Evolutionary conservation across 2,113 vertebrate genomes (phyloP), one percentile per base, ranked within the genome.

Genomic region (Cyanoliseus patagonus): DNA sequence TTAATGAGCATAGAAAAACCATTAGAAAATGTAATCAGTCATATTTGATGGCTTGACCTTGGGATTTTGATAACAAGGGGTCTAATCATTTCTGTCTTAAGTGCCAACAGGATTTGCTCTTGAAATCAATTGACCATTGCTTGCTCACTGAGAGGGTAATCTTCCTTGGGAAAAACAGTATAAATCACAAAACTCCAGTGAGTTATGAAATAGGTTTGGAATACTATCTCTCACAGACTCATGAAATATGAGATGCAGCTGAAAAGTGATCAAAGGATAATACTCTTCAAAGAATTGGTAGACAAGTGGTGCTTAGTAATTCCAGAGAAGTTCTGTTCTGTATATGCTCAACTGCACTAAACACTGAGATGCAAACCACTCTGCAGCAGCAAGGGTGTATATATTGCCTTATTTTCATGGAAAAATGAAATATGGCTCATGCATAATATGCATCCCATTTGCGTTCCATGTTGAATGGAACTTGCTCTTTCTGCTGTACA

Each of bases 11-110:
- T 96, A 93, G 97, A 97, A 96, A 98, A 98, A 79, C 96, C 97
- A 98, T 98, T 98, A 98, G 93, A 96, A 97, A 98, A 97, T 89
- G 90, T 96, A 98, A 98, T 98, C 97, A 98, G 96, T 97, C 96
- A 95, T 97, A 97, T 98, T 97, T 98, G 97, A 97, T 97, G 97
- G 95, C 97, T 98, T 98, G 98, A 98, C 98, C 98, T 98, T 98
- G 98, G 95, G 95, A 97, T 95, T 97, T 95, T 81, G 95, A 97
- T 97, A 97, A 97, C 90, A 97, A 98, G 88, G n/a, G 90, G 85
- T 96, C 97, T 97, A 97, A 98, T 98, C 64, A 97, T 95, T 97
- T 95, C 91, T 94, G 88, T 96, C 96, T 94, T 93, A 97, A 97
- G 95, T 96, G 94, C 94, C 95, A 95, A 92, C 42, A 90, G 88